A percentile compares a stretch with the other conserved stretches of the same genome.
phyloP scores from a whole-genome alignment of 2,888 invertebrate genomes.

The Netelia fuscicornis region DNA sequence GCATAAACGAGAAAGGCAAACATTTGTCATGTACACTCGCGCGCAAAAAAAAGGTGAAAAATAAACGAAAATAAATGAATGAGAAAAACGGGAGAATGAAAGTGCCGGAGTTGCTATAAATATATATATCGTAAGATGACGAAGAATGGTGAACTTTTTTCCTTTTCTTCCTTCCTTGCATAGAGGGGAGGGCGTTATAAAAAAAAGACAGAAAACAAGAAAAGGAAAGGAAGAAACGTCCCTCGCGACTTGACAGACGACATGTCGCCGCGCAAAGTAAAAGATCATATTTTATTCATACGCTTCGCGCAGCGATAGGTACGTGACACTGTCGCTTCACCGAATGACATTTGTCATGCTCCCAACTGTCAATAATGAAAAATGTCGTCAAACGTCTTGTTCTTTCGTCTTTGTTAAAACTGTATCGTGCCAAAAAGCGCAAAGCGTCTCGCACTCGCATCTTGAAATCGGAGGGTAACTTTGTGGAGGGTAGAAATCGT shows the following conservation, averaged over 20 bases:
- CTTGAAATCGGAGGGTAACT: no score
- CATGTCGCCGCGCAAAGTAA: conserved; percentile 3
- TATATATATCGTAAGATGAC: conserved; percentile 11
- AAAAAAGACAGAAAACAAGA: neutral
- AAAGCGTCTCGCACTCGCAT: no score
- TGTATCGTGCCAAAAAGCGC: neutral
- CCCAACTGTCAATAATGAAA: neutral
- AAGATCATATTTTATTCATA: conserved; percentile 37
- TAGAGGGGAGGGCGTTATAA: neutral
- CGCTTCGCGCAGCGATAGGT: neutral
- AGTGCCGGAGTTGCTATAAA: neutral
- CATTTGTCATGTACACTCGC: conserved; percentile 48
- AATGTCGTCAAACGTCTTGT: neutral
- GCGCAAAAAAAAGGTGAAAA: neutral
- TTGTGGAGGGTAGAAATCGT: no score
- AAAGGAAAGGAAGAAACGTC: neutral
- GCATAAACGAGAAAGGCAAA: conserved; percentile 54
- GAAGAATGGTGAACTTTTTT: conserved; percentile 39
- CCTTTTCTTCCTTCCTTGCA: conserved; percentile 6
- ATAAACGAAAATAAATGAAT: conserved; percentile 27
- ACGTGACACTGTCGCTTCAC: neutral
- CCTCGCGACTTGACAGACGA: conserved; percentile 31
- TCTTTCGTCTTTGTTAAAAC: neutral
- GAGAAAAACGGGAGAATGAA: conserved; percentile 17
- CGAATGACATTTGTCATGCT: neutral